phyloP scores from a whole-genome alignment of 2,888 invertebrate species.

The Drosophila maculinotata region DNA sequence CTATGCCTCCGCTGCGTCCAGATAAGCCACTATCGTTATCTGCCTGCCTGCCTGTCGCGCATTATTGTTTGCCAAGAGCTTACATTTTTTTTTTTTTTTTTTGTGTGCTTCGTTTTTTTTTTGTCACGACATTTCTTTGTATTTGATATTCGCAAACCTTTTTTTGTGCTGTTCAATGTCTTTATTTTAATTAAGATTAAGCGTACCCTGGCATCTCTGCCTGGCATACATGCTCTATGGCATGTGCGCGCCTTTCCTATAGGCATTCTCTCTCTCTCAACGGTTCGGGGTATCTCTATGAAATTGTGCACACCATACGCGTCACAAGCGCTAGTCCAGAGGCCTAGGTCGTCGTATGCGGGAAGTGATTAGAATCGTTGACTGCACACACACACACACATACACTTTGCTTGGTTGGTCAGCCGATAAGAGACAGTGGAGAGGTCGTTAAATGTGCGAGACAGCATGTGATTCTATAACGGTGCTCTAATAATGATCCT shows the following conservation, averaged over 20 bases:
- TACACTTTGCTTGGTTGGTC: not conserved
- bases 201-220: slow-evolving; percentile 6
- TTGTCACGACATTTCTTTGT: slow-evolving; percentile 27
- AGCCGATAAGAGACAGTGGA: slow-evolving; percentile 35
- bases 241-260: slow-evolving; percentile 10
- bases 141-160: slow-evolving; percentile 62
- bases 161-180: slow-evolving; percentile 30
- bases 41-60: slow-evolving; percentile 49
- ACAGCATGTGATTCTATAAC: not conserved
- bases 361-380: not conserved
- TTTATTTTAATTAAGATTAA: slow-evolving; percentile 63
- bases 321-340: slow-evolving; percentile 28
- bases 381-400: too few species aligned
- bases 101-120: too few species aligned
- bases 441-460: slow-evolving; percentile 40
- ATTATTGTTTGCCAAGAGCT: slow-evolving; percentile 71
- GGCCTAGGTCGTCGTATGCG: slow-evolving; percentile 37
- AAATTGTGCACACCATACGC: slow-evolving; percentile 35
- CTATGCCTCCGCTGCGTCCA: slow-evolving; percentile 21
- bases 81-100: slow-evolving; percentile 35
- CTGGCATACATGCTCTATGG: slow-evolving; percentile 34
- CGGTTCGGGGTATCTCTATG: not conserved
- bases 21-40: slow-evolving; percentile 73
- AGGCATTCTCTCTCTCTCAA: slow-evolving; percentile 5
- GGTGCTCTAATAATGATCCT: too few species aligned